Evolutionary conservation across 2,888 invertebrate species (phyloP).

Genomic region (Tenthredo distinguenda): DNA sequence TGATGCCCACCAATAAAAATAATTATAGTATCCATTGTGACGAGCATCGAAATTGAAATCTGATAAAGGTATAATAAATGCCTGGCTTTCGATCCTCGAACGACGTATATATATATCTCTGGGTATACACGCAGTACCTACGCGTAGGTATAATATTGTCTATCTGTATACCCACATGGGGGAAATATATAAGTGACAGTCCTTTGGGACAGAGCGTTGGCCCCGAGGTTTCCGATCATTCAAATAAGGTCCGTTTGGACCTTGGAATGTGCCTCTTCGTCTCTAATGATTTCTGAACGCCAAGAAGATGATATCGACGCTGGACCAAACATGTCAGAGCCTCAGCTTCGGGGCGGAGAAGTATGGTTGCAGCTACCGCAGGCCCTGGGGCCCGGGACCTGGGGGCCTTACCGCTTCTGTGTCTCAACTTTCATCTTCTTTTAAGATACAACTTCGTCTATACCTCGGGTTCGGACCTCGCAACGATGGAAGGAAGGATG

Average conservation of each 20-base stretch:
- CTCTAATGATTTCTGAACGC: slow-evolving; percentile 69
- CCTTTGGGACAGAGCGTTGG: slow-evolving; percentile 22
- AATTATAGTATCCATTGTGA: slow-evolving; percentile 65
- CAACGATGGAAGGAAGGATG: slow-evolving; percentile 34
- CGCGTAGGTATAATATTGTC: not conserved
- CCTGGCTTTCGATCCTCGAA: slow-evolving; percentile 49
- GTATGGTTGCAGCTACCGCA: slow-evolving; percentile 17
- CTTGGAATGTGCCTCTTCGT: slow-evolving; percentile 58
- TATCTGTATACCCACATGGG: not conserved
- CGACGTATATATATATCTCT: slow-evolving; percentile 34
- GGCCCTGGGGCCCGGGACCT: not conserved
- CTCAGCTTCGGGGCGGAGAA: slow-evolving; percentile 41
- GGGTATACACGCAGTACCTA: not conserved
- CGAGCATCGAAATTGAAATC: slow-evolving; percentile 64
- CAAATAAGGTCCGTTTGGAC: slow-evolving; percentile 52
- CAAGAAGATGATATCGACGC: slow-evolving; percentile 67
- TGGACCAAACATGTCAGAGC: slow-evolving; percentile 48
- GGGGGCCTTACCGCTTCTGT: slow-evolving; percentile 41
- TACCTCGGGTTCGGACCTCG: not conserved
- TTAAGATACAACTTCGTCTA: slow-evolving; percentile 5
- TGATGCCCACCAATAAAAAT: slow-evolving; percentile 65
- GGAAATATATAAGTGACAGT: not conserved
- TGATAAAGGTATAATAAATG: slow-evolving; percentile 64
- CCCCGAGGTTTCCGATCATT: slow-evolving; percentile 49
- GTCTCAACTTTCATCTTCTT: slow-evolving; percentile 47